Conservation (phyloP, 2,113 vertebrate species). For the Danio rerio region DNA sequence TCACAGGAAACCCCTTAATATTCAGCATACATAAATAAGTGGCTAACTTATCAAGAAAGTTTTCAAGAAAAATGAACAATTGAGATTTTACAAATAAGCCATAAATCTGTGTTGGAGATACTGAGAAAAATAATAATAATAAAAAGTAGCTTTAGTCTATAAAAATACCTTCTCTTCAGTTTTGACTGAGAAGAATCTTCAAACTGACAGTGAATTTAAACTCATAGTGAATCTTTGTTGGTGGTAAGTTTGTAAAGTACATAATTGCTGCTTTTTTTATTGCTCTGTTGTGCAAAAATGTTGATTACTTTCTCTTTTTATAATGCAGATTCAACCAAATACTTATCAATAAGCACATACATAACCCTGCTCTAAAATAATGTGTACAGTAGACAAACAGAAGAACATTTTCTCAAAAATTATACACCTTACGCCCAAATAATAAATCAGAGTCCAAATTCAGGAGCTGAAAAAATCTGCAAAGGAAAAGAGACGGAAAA, state of each 20-base stretch:
- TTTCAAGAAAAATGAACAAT: no score
- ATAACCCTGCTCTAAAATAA: slow-evolving; percentile 1
- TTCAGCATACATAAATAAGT: no score
- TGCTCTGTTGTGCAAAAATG: slow-evolving; percentile 10
- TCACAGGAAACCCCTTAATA: no score
- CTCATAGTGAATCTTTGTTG: background rate
- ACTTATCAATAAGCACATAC: background rate
- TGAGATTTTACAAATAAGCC: no score
- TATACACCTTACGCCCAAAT: slow-evolving; percentile 4
- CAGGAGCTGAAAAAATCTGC: background rate
- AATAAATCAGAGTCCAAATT: slow-evolving; percentile 8
- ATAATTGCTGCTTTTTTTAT: slow-evolving; percentile 4
- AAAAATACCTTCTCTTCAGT: background rate
- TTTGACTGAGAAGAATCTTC: background rate
- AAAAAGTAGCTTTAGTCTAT: background rate
- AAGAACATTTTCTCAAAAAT: slow-evolving; percentile 13
- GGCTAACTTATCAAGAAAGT: no score
- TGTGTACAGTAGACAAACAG: slow-evolving; percentile 31
- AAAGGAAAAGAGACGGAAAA: background rate
- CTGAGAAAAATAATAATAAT: no score
- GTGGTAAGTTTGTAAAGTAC: background rate
- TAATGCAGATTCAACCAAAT: slow-evolving; percentile 12
- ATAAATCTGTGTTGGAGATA: no score
- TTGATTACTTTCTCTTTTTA: background rate
- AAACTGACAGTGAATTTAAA: background rate